A percentile compares a stretch with the other conserved stretches of the same genome.
These are phyloP conservation scores for Salticus scenicus DNA, from an alignment of 2,888 invertebrate genomes.

Conservation along the genomic window DNA sequence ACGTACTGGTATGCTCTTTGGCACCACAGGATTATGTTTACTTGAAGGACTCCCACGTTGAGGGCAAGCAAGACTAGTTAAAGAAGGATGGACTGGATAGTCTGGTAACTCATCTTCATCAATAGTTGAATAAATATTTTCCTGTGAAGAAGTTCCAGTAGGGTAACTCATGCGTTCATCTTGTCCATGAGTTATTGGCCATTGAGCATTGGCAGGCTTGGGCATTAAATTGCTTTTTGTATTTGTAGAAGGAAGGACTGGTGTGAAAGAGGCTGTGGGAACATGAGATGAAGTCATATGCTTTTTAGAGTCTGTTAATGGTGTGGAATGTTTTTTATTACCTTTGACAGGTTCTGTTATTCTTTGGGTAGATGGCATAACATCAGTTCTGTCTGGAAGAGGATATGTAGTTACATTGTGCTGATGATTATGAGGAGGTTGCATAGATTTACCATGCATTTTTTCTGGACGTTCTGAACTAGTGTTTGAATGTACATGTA, in stretches of 20 bases:
- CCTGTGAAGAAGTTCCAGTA: constrained; percentile 42
- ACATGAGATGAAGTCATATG: constrained; percentile 31
- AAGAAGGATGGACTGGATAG: constrained; percentile 29
- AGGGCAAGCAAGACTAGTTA: constrained; percentile 48
- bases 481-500: constrained; percentile 37
- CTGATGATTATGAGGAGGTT: constrained; percentile 20
- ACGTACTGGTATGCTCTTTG: constrained; percentile 30
- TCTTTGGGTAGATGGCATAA: constrained; percentile 26
- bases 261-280: constrained; percentile 25
- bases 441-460: constrained; percentile 36
- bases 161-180: constrained; percentile 21
- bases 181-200: constrained; percentile 26
- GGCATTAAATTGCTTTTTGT: constrained; percentile 15
- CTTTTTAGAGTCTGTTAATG: constrained; percentile 35
- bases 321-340: constrained; percentile 44
- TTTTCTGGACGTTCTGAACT: constrained; percentile 25
- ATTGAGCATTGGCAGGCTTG: constrained; percentile 26
- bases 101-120: constrained; percentile 58
- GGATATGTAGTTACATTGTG: constrained; percentile 38
- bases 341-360: constrained; percentile 13
- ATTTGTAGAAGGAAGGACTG: background rate
- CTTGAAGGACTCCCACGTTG: constrained; percentile 29
- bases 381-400: constrained; percentile 42
- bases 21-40: constrained; percentile 15
- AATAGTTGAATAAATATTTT: constrained; percentile 69